These are phyloP conservation scores for Sitta carolinensis DNA, from an alignment of 2,797 vertebrate species.

Conservation along the genomic window DNA sequence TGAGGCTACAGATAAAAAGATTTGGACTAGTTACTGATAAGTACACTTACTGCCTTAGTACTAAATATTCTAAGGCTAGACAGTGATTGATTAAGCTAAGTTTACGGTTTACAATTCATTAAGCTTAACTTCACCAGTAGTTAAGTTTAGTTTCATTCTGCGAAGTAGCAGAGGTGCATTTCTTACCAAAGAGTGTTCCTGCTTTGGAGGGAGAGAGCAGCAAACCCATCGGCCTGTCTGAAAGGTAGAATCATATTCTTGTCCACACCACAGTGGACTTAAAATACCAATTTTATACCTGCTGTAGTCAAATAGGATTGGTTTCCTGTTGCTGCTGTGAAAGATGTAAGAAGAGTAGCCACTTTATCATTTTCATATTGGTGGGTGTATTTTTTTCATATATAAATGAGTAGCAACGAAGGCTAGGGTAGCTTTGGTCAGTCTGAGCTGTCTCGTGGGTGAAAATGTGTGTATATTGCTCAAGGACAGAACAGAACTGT, in stretches of 20 bases:
- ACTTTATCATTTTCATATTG: background rate
- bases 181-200: background rate
- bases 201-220: background rate
- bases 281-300: background rate
- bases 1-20: background rate
- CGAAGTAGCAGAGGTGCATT: background rate
- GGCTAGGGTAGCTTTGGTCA: background rate
- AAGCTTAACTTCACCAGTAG: background rate
- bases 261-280: accelerated
- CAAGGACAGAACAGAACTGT: background rate
- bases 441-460: background rate
- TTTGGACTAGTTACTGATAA: background rate
- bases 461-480: accelerated
- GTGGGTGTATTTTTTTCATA: background rate
- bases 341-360: background rate
- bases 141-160: background rate
- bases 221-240: background rate
- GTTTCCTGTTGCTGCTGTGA: background rate
- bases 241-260: background rate
- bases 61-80: background rate
- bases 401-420: background rate
- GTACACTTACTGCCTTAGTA: background rate
- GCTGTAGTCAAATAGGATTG: background rate
- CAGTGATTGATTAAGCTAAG: background rate
- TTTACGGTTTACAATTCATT: background rate